A percentile compares a stretch with the other conserved stretches of the same genome.
These are phyloP conservation scores for Drosophila lacteicornis DNA, from an alignment of 1,140 invertebrate genomes.

Conservation along the genomic window DNA sequence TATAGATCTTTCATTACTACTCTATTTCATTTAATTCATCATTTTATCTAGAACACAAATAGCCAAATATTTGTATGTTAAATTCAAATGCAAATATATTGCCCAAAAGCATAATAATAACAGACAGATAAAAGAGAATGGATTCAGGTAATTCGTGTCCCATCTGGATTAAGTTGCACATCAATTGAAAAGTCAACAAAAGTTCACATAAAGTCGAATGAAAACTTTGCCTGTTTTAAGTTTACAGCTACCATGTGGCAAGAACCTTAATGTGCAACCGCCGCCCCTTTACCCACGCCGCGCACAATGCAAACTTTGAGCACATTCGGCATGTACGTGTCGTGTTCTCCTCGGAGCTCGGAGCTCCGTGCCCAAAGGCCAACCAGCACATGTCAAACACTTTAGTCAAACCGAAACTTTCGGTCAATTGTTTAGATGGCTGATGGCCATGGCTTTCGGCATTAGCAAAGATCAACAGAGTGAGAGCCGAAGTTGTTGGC, in stretches of 20 bases:
- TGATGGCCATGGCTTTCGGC: conserved; percentile 30
- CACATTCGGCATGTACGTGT: conserved; percentile 21
- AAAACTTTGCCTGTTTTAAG: conserved; percentile 30
- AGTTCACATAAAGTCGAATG: conserved; percentile 16
- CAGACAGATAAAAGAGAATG: conserved; percentile 9
- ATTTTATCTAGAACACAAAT: not conserved
- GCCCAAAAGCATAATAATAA: not conserved
- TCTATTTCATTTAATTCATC: too few relatives aligned
- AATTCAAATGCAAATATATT: not conserved
- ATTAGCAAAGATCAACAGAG: conserved; percentile 40
- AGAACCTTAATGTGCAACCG: conserved; percentile 1
- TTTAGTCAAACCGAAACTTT: conserved; percentile 39
- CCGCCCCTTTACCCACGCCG: not conserved
- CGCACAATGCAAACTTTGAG: conserved; percentile 34
- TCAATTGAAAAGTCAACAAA: conserved; percentile 47
- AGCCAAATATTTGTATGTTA: not conserved
- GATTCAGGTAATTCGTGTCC: conserved; percentile 11
- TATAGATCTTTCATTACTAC: too few relatives aligned
- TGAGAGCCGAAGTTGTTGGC: conserved; percentile 14
- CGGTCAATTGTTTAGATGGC: conserved; percentile 40
- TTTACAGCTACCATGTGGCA: conserved; percentile 20
- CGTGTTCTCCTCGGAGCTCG: not conserved
- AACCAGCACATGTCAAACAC: conserved; percentile 49
- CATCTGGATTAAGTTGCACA: conserved; percentile 33
- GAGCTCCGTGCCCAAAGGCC: conserved; percentile 17